Evolutionary conservation across 2,113 vertebrate species (phyloP), one percentile per base, ranked within the genome.

Genomic region (Gobius niger): DNA sequence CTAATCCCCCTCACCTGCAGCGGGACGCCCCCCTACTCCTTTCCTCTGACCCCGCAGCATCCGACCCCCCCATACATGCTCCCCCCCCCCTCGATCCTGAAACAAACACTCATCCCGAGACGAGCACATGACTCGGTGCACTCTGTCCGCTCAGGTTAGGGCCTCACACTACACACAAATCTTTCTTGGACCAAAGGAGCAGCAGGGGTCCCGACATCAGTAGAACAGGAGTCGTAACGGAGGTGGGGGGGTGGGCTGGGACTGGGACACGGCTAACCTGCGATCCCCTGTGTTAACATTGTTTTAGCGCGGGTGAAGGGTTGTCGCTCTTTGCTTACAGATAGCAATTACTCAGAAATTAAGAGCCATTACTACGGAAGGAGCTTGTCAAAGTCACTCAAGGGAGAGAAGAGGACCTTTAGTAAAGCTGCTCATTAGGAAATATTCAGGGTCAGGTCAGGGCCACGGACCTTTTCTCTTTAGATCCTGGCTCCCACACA

Each of bases 1-100:
- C 89, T 93, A 93, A 93, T 93, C 92, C 91, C 86, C 89, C 88
- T 93, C 92, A 93, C 92, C 91, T 92, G 92, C 91, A 92, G 80
- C 50, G 42, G 79, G 65, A 70, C 73, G 6, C 82, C 70, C 75
- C 67, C 70, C 54, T 72, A 68, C 78, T 71, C 76, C 52, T 12
- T 88, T 87, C 78, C 76, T 88, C 79, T 91, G 89, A 91, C 90
- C 90, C 85, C 73, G 68, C 82, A 85, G 86, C 87, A 83, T 82
- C 68, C 62, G 57, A 72, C 77, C 79, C 75, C 84, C 84, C 86
- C 82, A 34, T 34, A 4, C 24, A 34, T 34, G 24, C 75, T 18
- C 19, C 18, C 65, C 57, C 62, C 10, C 77, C 73, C 75, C 66
- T 47, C 68, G 73, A 82, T 73, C 71, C 80, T 68, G 90, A 88